A percentile compares a stretch with the other conserved stretches of the same genome.
Conservation (phyloP, 1,140 invertebrate species). For the Chironomus tepperi region DNA sequence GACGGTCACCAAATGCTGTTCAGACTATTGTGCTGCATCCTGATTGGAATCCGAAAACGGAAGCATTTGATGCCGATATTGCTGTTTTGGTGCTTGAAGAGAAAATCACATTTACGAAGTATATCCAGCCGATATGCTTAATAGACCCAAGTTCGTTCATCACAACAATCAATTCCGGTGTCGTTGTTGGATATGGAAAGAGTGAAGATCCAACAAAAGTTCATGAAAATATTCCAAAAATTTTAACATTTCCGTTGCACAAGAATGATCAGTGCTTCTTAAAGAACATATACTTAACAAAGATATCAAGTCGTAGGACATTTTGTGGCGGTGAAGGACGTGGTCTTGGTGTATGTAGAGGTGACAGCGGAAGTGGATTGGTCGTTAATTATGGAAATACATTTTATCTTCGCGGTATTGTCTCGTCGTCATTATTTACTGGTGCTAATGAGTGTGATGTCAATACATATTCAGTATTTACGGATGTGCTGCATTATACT, state of each 20-base stretch:
- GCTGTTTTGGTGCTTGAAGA: background rate
- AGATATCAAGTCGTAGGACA: background rate
- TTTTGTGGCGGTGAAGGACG: background rate
- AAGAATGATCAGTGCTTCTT: background rate
- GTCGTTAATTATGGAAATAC: background rate
- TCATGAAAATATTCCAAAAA: background rate
- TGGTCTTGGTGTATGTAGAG: background rate
- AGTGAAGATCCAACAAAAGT: background rate
- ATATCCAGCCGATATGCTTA: background rate
- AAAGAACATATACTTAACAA: background rate
- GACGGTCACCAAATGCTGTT: background rate
- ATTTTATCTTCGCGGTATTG: background rate
- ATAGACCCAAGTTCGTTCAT: background rate
- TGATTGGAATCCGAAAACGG: background rate
- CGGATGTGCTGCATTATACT: background rate
- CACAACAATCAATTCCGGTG: background rate
- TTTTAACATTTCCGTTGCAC: background rate
- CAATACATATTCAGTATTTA: background rate
- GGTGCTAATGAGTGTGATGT: background rate
- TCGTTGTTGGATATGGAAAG: background rate
- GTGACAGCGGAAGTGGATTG: background rate
- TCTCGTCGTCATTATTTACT: background rate
- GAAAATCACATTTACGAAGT: background rate
- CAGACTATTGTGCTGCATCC: background rate
- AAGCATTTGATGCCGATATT: background rate